Conservation (phyloP, 2,888 invertebrate species). For the Formica aserva region DNA sequence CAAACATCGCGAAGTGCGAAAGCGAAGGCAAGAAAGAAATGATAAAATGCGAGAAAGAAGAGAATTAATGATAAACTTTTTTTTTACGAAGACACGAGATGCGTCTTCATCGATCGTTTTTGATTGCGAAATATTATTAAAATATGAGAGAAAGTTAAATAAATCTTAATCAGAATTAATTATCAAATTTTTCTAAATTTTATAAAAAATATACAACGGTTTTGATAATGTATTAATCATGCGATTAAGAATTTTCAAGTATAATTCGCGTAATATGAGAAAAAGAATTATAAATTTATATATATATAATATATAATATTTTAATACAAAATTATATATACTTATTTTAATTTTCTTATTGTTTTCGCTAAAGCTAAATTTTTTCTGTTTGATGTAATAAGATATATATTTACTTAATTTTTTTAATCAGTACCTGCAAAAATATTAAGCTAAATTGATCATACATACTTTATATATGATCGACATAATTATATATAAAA, state of each 20-base stretch:
- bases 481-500: background rate
- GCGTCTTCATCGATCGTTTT: background rate
- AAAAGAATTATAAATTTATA: background rate
- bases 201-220: background rate
- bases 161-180: background rate
- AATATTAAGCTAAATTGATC: background rate
- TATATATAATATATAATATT: no score
- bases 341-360: background rate
- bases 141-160: background rate
- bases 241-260: background rate
- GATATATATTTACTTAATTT: background rate
- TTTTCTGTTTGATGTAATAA: background rate
- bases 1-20: background rate
- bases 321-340: no score
- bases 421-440: background rate
- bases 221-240: background rate
- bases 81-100: background rate
- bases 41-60: background rate
- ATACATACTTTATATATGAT: background rate
- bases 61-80: conserved; percentile 6
- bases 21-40: background rate
- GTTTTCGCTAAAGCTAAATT: no score
- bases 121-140: background rate
- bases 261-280: background rate
- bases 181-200: background rate